Percentiles rank a stretch among this genome's conserved stretches.
Evolutionary conservation across 37 sponge, comb jelly and placozoan genomes (phyloP).

Genomic region (Halisarca cf. caerulea): DNA sequence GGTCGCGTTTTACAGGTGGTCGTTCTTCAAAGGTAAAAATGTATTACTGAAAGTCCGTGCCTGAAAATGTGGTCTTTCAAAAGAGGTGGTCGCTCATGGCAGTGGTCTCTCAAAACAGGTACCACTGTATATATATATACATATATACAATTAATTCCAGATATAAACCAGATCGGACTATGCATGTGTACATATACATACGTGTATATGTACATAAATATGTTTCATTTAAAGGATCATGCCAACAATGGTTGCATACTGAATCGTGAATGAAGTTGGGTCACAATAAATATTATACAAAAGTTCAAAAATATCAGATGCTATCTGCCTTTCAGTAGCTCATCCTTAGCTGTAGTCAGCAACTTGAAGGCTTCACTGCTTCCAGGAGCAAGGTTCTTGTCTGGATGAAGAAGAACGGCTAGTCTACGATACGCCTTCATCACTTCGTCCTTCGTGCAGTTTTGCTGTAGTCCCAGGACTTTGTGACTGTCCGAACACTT

Average conservation of each 20-base stretch:
- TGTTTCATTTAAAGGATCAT: background rate
- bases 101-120: too few species aligned
- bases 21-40: too few species aligned
- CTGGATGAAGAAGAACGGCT: constrained; percentile 89
- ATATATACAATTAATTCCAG: too few species aligned
- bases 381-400: constrained; percentile 91
- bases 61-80: too few species aligned
- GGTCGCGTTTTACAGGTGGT: too few species aligned
- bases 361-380: constrained; percentile 94
- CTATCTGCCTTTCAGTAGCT: constrained; percentile 44
- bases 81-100: too few species aligned
- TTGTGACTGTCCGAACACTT: constrained; percentile 57
- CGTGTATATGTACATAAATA: too few species aligned
- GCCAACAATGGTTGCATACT: background rate
- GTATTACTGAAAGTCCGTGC: too few species aligned
- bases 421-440: constrained; percentile 80
- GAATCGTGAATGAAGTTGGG: background rate
- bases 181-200: too few species aligned
- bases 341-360: constrained; percentile 70
- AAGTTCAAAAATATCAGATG: constrained; percentile 9
- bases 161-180: too few species aligned
- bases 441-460: constrained; percentile 80
- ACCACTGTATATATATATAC: too few species aligned
- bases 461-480: constrained; percentile 61
- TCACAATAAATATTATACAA: background rate